Percentiles rank a stretch among this genome's conserved stretches.
phyloP scores from a whole-genome alignment of 1,140 invertebrate species.

The Cotesia glomerata region DNA sequence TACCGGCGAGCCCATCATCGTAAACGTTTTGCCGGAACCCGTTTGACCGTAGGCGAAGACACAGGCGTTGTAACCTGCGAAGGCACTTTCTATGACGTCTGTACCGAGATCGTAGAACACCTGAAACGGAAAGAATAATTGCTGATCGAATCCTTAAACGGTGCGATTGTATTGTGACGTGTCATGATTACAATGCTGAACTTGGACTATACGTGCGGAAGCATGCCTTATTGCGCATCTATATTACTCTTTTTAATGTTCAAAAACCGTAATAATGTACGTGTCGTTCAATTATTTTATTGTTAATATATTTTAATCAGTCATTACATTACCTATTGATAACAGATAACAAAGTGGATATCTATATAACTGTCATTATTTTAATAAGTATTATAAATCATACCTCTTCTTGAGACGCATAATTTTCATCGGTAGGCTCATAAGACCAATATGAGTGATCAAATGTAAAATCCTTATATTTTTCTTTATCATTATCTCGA shows the following conservation, averaged over 20 bases:
- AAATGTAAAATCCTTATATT: conserved; percentile 90
- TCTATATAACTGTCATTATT: too few species aligned
- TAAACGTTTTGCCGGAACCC: conserved; percentile 96
- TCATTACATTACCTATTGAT: neutral
- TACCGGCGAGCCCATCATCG: conserved; percentile 94
- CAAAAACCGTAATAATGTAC: conserved; percentile 5
- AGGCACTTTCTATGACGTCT: conserved; percentile 92
- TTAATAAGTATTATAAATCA: conserved; percentile 21
- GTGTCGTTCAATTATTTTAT: neutral
- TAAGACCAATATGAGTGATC: conserved; percentile 93
- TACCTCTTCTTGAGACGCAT: conserved; percentile 81
- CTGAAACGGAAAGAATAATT: conserved; percentile 55
- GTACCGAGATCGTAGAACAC: conserved; percentile 87
- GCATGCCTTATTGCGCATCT: conserved; percentile 9
- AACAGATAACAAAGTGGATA: too few species aligned
- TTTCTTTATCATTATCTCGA: conserved; percentile 67
- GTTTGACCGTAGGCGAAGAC: conserved; percentile 96
- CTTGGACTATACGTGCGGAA: neutral
- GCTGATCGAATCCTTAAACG: conserved; percentile 16
- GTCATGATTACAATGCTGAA: conserved; percentile 22
- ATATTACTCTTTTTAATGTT: neutral
- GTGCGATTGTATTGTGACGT: conserved; percentile 22
- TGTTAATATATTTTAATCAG: conserved; percentile 4
- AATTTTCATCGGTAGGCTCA: conserved; percentile 72
- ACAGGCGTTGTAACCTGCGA: conserved; percentile 96